phyloP scores from a whole-genome alignment of 30 jellyfish, hydroid and myxozoan genomes.

The Chironex yamaguchii region DNA sequence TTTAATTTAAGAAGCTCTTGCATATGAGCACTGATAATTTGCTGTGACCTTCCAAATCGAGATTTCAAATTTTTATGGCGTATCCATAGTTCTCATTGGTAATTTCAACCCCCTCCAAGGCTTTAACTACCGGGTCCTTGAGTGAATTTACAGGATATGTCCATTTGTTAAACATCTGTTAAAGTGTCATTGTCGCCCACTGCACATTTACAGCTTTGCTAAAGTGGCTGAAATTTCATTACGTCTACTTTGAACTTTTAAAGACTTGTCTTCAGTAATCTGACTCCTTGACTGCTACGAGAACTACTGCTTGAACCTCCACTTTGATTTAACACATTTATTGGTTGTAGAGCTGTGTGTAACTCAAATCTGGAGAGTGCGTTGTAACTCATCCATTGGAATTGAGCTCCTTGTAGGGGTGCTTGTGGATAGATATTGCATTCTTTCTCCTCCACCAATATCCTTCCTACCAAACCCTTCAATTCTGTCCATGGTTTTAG shows the following conservation, averaged over 20 bases:
- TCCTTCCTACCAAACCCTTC: conserved; percentile 6
- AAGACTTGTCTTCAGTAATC: conserved; percentile 12
- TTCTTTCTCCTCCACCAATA: background rate
- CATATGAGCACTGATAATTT: conserved; percentile 2
- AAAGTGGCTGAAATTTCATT: background rate
- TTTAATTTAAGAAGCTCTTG: background rate
- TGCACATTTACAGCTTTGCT: background rate
- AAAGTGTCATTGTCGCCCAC: background rate
- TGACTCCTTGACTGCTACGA: background rate
- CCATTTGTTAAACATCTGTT: too few species aligned
- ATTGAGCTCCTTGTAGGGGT: conserved; percentile 33
- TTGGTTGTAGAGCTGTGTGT: conserved; percentile 36
- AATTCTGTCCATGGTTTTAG: background rate
- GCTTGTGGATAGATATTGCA: conserved; percentile 11
- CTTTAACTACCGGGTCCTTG: too few species aligned
- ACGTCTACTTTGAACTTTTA: conserved; percentile 4
- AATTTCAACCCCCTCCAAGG: too few species aligned
- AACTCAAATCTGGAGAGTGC: too few species aligned
- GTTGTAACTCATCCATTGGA: background rate
- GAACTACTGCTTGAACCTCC: conserved; percentile 30
- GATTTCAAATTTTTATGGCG: too few species aligned
- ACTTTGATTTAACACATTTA: background rate
- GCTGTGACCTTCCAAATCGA: too few species aligned
- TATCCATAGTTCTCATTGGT: too few species aligned
- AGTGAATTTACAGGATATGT: too few species aligned